Evolutionary conservation across 2,113 vertebrate genomes (phyloP), one percentile per base, ranked within the genome.

Genomic region (Tachuris rubrigastra): DNA sequence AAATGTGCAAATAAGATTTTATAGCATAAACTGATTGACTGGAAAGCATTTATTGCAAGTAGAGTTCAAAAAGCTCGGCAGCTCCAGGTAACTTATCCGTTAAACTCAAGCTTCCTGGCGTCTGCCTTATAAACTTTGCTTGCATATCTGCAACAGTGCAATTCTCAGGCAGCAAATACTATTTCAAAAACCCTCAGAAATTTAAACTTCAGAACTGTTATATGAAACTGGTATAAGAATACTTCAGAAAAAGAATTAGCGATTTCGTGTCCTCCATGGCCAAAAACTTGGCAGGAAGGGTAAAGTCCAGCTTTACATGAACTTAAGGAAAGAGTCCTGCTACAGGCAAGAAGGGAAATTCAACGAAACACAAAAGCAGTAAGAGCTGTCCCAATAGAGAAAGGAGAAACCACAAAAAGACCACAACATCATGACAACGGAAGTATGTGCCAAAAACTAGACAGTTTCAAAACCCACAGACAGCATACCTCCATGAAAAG

Each of bases 341-440:
- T 0, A 10, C 0, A 0, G 0, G 18, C 3, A 88, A 73, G 0
- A 73, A 42, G 0, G 17, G 76, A 80, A 88, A 65, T 33, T 33
- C 22, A 12, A 5, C 0, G 0, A 65, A 58, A 58, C 1, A 27
- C 0, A 10, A 4, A 4, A 41, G 1, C 0, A 33, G 35, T 1
- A 2, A 22, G 0, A 35, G 4, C 41, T 2, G 2, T 2, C 1
- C 0, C 0, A 0, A 2, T 0, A 41, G 1, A n/a, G 0, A 24
- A 55, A 30, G 5, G 1, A 30, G 28, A 41, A 71, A 55, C 12
- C 20, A 55, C 8, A 55, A 55, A 39, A 41, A 35, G 2, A 0
- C 1, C 4, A 16, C 0, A 47, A 5, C 0, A 41, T 7, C 0
- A n/a, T 0, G 0, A 0, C 0, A 55, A 53, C 0, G 2, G 0